Evolutionary conservation across 1,140 invertebrate species (phyloP).

Genomic region (Zophobas morio): DNA sequence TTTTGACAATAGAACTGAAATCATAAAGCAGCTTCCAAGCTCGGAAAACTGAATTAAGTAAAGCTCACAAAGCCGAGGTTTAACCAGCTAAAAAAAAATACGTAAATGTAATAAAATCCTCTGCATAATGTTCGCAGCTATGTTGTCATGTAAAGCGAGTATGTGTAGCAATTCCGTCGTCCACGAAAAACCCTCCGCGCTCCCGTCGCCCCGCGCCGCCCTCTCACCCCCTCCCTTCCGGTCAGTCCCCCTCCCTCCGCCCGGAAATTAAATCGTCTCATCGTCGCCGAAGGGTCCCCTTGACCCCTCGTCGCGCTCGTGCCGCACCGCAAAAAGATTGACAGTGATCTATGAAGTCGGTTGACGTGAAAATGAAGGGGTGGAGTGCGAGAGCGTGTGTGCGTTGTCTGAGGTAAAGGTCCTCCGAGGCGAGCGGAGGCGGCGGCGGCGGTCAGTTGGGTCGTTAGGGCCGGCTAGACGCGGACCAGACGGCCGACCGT

Average conservation of each 20-base stretch:
- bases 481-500: conserved; percentile 49
- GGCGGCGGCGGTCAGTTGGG: conserved; percentile 19
- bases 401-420: conserved; percentile 54
- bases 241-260: neutral
- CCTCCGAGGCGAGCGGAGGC: conserved; percentile 47
- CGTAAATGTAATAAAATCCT: no score
- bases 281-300: conserved; percentile 1
- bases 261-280: conserved; percentile 46
- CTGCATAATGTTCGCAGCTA: no score
- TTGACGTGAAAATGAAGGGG: conserved; percentile 46
- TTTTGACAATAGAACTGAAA: no score
- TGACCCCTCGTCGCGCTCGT: neutral
- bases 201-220: no score
- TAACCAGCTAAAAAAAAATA: no score
- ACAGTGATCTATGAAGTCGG: conserved; percentile 53
- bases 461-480: conserved; percentile 49
- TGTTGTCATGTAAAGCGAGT: no score
- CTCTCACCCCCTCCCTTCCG: no score
- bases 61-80: no score
- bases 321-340: conserved; percentile 34
- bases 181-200: no score
- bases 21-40: no score
- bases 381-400: conserved; percentile 36
- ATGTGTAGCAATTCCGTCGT: no score
- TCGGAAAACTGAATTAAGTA: no score